Evolutionary conservation across 1,140 invertebrate genomes (phyloP), one percentile per base, ranked within the genome.

Genomic region (Eumaeus atala): DNA sequence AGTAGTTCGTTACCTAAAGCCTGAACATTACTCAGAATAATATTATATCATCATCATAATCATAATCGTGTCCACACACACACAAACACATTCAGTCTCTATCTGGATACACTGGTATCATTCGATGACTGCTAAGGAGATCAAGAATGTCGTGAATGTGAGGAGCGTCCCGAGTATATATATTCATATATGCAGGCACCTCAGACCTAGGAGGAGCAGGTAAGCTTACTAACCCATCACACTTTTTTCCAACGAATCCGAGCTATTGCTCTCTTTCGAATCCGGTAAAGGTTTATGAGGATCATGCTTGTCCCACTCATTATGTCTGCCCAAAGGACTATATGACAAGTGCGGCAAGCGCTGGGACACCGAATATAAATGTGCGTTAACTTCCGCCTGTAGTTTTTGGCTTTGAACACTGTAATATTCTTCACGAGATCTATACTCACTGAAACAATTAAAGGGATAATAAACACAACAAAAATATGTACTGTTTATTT

Each of bases 351-450:
- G 85, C 0, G 87, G 85, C 9, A 88, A 56, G 3, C 85, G 62
- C 52, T 88, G 87, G 0, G 87, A 88, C 5, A 88, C 87, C 0
- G 87, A 88, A 56, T 88, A 88, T 12, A 88, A 55, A 54, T 88
- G 87, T 0, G 85, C 83, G 16, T 84, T 87, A n/a, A 85, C 84
- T 52, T 88, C 85, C 0, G 83, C 79, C 49, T 88, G 85, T 1
- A 88, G 56, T 52, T 84, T 88, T 56, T 87, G 85, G 51, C 77
- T 80, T 67, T 88, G 87, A 1, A 81, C 74, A 35, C 81, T 85
- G 63, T 88, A 88, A 55, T 87, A 88, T 53, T 88, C 87, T 57
- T 88, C 87, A 0, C 87, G 77, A 0, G 87, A 84, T 54, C 87
- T 64, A 18, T 84, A 88, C 61, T 88, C 85, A 66, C 85, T 87